Percentiles rank a stretch among this genome's conserved stretches.
Evolutionary conservation across 2,113 vertebrate genomes (phyloP).

Genomic region (Caranx ignobilis): DNA sequence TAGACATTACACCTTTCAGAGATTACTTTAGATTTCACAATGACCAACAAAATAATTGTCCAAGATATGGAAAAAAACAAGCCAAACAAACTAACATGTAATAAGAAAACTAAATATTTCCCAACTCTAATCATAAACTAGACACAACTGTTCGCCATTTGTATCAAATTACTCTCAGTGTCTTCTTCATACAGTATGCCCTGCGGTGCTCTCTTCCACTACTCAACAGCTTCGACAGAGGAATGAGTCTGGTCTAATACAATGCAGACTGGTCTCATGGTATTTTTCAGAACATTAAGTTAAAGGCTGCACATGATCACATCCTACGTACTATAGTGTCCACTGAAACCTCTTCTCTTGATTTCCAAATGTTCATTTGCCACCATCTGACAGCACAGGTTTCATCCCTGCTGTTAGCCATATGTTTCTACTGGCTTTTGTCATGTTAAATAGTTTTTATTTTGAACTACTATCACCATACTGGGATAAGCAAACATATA

Average conservation of each 20-base stretch:
- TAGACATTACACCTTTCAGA: background rate
- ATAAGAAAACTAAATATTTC: background rate
- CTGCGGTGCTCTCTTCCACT: no score
- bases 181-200: background rate
- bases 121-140: background rate
- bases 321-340: background rate
- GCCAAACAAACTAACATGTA: background rate
- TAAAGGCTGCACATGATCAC: background rate
- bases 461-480: background rate
- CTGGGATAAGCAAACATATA: background rate
- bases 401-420: background rate
- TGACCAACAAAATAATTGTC: background rate
- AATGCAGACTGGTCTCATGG: no score
- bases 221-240: no score
- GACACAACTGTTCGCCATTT: background rate
- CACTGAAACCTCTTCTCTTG: background rate
- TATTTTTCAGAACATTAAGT: background rate
- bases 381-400: background rate
- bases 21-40: background rate
- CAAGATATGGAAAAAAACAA: background rate
- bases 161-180: background rate
- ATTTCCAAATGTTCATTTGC: background rate
- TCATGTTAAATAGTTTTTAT: background rate
- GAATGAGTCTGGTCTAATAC: no score
- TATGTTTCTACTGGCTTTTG: background rate